Percentiles rank a stretch among this genome's conserved stretches.
Conservation (phyloP, 2,113 vertebrate species). For the Typhlomys cinereus region DNA sequence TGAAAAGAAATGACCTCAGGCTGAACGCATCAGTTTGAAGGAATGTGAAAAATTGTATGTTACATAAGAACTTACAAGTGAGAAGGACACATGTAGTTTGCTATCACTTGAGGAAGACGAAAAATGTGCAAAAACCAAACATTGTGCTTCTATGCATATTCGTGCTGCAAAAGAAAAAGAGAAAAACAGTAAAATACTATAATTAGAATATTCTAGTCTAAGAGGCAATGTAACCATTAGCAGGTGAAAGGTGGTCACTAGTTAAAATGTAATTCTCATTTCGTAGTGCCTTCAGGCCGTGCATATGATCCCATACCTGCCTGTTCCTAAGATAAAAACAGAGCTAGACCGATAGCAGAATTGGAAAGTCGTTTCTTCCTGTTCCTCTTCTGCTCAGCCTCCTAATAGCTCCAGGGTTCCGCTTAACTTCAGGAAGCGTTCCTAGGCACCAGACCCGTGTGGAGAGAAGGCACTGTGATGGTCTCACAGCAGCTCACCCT, state of each 20-base stretch:
- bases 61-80: neutral
- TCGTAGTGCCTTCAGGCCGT: neutral
- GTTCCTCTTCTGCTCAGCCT: neutral
- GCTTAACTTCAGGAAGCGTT: neutral
- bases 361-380: neutral
- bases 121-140: neutral
- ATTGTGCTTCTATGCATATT: neutral
- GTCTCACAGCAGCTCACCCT: neutral
- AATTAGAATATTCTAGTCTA: conserved; percentile 26
- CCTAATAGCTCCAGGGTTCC: neutral
- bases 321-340: neutral
- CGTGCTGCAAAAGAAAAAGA: neutral
- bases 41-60: neutral
- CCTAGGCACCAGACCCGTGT: too few relatives aligned
- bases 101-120: neutral
- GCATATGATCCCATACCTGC: neutral
- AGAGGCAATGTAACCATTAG: neutral
- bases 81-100: neutral
- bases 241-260: neutral
- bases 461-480: neutral
- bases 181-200: neutral
- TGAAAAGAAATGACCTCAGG: neutral
- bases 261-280: neutral
- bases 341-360: neutral
- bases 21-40: neutral